These are phyloP conservation scores for Mystacornis crossleyi DNA, from an alignment of 2,113 vertebrate species.

Conservation along the genomic window DNA sequence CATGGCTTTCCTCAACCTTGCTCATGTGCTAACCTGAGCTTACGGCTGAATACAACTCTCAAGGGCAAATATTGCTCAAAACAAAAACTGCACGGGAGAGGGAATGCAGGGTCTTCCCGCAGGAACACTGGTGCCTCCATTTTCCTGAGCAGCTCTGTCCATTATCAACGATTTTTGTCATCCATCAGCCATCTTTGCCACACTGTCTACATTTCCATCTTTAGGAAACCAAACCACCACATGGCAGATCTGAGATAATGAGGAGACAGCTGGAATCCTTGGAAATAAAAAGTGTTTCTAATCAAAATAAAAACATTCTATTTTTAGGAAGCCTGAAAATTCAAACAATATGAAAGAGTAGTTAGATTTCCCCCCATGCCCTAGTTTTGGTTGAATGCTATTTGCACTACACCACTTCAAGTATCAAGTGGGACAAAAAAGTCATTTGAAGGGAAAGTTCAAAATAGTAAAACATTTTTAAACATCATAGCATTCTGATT, in stretches of 20 bases:
- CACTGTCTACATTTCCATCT: neutral
- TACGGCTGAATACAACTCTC: neutral
- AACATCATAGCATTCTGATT: neutral
- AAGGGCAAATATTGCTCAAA: neutral
- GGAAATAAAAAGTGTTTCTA: neutral
- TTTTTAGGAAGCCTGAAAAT: neutral
- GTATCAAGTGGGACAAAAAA: neutral
- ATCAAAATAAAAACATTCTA: neutral
- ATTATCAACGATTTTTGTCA: neutral
- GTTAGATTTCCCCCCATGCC: neutral
- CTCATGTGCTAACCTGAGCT: neutral
- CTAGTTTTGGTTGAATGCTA: neutral
- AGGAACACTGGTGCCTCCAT: accelerated
- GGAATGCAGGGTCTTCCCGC: neutral
- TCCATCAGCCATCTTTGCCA: neutral
- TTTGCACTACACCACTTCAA: neutral
- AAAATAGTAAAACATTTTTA: neutral
- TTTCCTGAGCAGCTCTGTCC: neutral
- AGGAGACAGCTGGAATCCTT: neutral
- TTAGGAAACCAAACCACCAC: neutral
- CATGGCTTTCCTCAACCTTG: neutral
- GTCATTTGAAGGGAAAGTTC: neutral
- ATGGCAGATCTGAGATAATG: neutral
- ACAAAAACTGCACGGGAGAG: neutral
- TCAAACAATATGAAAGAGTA: neutral